Base-by-base conservation (phyloP, 2,888 invertebrate species). In the Ennomos quercinarius region DNA sequence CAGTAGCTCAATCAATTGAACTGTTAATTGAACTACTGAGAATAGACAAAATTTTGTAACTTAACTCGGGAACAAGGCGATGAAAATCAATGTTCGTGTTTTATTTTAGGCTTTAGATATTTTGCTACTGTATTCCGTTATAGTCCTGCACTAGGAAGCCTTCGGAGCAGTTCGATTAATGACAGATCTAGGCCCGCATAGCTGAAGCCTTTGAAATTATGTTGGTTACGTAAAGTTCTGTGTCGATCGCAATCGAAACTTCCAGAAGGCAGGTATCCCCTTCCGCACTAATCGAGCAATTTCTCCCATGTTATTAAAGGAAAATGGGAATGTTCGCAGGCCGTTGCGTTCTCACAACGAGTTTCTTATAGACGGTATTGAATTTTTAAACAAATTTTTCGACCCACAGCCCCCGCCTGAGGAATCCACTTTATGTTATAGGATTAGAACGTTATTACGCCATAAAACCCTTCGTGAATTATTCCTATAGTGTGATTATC, bases 321-420 rank as follows among this genome's bases (percentile, higher is more conserved):
- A 79, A 86, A 90, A 90, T 86, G 87, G 87, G 86, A 86, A 87
- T 86, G 84, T 89, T 90, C 85, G 80, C 88, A 89, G 88, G 81
- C 86, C 88, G 86, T 88, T 89, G 87, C 88, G 87, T 89, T 87
- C 84, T 78, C 76, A 79, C 76, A 86, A 87, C 83, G 87, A 87
- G 84, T 86, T 88, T 83, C 87, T 89, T 88, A 88, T 87, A 87
- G 88, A 86, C 80, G 86, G 84, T 85, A 88, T 87, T 90, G 88
- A 90, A 90, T 91, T 89, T 90, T 91, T 90, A 89, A 91, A 88
- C 87, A 89, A 87, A 86, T 88, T 88, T 87, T 87, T 87, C 85
- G 87, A 80, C 83, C 84, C 83, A 76, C 79, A 76, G 73, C 74
- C 46, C 73, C 66, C 71, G 70, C 71, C 76, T 74, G 73, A 66